Evolutionary conservation across 2,113 vertebrate genomes (phyloP).

Genomic region (Eonycteris spelaea): DNA sequence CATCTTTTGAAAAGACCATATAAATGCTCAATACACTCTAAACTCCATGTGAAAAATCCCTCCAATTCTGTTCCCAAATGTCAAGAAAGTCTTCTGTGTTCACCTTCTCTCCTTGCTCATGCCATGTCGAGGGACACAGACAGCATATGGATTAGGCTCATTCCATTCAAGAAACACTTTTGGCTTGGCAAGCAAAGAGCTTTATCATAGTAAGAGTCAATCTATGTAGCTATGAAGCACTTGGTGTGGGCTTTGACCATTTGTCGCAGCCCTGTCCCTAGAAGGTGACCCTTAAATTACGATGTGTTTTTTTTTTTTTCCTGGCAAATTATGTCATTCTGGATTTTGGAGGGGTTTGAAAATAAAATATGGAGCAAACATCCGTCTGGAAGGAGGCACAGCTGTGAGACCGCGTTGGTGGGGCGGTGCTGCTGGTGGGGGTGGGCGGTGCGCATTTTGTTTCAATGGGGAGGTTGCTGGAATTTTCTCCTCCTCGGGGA

Average conservation of each 20-base stretch:
- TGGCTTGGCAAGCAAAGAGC: neutral
- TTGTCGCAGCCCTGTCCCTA: constrained; percentile 55
- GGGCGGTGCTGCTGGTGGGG: neutral
- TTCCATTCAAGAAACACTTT: neutral
- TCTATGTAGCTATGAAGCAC: constrained; percentile 39
- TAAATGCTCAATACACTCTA: neutral
- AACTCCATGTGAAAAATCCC: neutral
- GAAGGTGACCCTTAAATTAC: constrained; percentile 62
- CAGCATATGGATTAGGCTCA: neutral
- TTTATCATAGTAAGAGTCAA: constrained; percentile 43
- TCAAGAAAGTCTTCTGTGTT: neutral
- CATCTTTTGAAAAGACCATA: neutral
- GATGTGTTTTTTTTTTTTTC: constrained; percentile 40
- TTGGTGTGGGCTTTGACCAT: neutral
- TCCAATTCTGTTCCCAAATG: accelerated
- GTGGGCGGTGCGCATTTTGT: neutral
- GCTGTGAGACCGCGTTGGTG: neutral
- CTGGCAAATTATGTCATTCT: constrained; percentile 57
- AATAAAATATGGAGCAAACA: constrained; percentile 19
- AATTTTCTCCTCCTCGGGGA: neutral
- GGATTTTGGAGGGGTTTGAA: constrained; percentile 32
- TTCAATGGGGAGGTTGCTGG: neutral
- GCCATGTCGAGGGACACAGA: neutral
- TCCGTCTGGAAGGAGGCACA: neutral
- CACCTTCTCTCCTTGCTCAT: neutral